phyloP scores from a whole-genome alignment of 2,797 vertebrate species.

The Neosalanx taihuensis region DNA sequence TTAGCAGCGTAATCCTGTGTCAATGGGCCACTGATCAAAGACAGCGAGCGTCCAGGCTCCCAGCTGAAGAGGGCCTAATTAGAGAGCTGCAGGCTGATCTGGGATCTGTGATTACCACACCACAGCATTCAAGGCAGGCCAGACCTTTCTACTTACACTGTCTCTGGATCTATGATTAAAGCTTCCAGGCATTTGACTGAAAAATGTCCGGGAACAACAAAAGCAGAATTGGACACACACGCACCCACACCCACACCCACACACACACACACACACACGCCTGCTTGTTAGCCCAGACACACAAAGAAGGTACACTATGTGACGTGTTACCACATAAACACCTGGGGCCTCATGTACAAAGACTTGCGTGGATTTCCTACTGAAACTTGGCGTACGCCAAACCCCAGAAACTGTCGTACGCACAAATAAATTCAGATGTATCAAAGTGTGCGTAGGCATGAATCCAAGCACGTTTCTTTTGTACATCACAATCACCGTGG shows the following conservation, averaged over 20 bases:
- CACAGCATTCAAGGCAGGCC: conserved; percentile 31
- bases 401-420: too few species aligned
- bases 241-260: not conserved
- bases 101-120: conserved; percentile 56
- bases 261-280: not conserved
- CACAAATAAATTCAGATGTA: too few species aligned
- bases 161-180: conserved; percentile 34
- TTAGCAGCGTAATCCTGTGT: conserved; percentile 53
- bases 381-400: too few species aligned
- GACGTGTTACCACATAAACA: too few species aligned
- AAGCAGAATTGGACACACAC: not conserved
- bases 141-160: conserved; percentile 35
- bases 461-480: too few species aligned
- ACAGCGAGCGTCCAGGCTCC: conserved; percentile 45
- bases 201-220: conserved; percentile 13
- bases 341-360: too few species aligned
- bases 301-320: not conserved
- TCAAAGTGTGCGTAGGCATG: too few species aligned
- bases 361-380: too few species aligned
- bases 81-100: conserved; percentile 40
- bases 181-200: conserved; percentile 28
- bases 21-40: conserved; percentile 66
- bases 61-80: conserved; percentile 61
- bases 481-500: too few species aligned
- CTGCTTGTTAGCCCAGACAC: not conserved